Base-by-base conservation (phyloP, 2,113 vertebrate species). In the Sorex araneus region DNA sequence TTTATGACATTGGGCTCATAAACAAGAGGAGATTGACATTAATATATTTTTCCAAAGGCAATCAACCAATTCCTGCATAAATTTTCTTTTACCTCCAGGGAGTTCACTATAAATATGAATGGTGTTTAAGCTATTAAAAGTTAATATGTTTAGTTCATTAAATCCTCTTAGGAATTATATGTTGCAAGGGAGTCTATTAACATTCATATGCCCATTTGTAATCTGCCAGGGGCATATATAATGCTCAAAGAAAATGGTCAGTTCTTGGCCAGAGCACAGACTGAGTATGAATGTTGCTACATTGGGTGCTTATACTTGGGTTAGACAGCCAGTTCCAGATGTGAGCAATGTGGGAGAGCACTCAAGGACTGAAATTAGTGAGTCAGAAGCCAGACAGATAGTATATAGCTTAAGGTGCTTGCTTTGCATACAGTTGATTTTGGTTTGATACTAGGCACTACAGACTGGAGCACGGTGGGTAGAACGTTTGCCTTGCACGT, bases 31-130 rank as follows among this genome's bases (percentile, higher is more conserved):
- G 69, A 47, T 28, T 91, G 50, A 77, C 63, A 95, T 78, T 64
- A 78, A 94, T 92, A 89, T 11, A 89, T 11, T 45, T 95, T 85
- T 63, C 84, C 54, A 84, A 74, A 94, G 63, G 82, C 86, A 89
- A 70, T 74, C 88, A 94, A 74, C 89, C 67, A 93, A 94, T 92
- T 92, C 19, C 70, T 95, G 67, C 23, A 79, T 50, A 21, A 69
- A 93, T 80, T 84, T 91, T 92, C 25, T 89, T 94, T 94, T 90
- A 73, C 69, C 32, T 95, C n/a, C 1, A 83, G 93, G 67, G 54
- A 92, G 75, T 95, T 92, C 25, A 82, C 25, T 86, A n/a, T 85
- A 95, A 92, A 89, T 95, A 73, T 47, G 85, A 96, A 96, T 88
- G 87, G 77, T 74, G 69, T 71, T 89, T 85, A 90, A 89, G 34